These are phyloP conservation scores for Epiblema foenella DNA, from an alignment of 2,888 invertebrate genomes.

Conservation along the genomic window DNA sequence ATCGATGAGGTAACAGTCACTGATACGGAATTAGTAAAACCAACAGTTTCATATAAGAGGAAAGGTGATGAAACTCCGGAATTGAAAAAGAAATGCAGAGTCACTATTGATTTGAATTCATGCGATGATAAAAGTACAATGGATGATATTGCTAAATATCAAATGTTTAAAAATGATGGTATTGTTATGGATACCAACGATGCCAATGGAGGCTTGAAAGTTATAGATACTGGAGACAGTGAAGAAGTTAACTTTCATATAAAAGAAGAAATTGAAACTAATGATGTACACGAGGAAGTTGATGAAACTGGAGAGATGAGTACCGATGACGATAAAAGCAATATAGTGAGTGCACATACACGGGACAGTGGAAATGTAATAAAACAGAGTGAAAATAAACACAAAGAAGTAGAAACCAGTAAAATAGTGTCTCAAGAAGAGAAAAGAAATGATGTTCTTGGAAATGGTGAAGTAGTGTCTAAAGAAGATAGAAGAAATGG, in stretches of 20 bases:
- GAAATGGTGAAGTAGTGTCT: not conserved
- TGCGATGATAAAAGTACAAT: not conserved
- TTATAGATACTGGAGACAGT: not conserved
- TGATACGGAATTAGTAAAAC: not conserved
- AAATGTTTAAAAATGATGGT: not conserved
- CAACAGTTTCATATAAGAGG: not conserved
- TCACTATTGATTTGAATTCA: not conserved
- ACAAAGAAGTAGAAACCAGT: not conserved
- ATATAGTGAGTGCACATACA: not conserved
- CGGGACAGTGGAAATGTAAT: not conserved
- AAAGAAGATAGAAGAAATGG: not conserved
- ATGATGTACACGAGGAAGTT: not conserved
- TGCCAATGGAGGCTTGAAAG: not conserved
- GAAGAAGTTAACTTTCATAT: not conserved
- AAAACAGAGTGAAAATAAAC: too few species aligned
- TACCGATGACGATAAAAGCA: not conserved
- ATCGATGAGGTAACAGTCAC: not conserved
- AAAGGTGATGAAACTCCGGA: not conserved
- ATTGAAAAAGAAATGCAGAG: not conserved
- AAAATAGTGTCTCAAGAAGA: not conserved
- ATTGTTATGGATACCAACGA: too few species aligned
- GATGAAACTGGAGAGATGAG: not conserved
- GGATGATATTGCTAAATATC: slow-evolving; percentile 4
- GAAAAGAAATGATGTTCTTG: not conserved
- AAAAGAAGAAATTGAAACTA: not conserved